Conservation (phyloP, 2,113 vertebrate genomes). For the Podarcis cretensis region DNA sequence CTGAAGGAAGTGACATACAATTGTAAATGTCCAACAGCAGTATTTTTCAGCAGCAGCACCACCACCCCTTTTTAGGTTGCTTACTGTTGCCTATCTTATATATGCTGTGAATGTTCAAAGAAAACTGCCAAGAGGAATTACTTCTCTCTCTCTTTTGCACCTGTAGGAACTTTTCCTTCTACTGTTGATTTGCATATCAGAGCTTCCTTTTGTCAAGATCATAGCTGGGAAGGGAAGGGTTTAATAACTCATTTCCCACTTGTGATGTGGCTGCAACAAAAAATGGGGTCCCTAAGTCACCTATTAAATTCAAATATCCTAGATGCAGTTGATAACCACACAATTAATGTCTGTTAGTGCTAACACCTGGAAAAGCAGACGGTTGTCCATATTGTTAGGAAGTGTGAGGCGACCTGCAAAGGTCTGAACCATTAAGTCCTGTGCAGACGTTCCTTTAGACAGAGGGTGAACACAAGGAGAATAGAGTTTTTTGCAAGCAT, state of each 20-base stretch:
- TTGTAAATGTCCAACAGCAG: accelerated
- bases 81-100: neutral
- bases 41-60: neutral
- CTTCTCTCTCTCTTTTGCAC: too few species aligned
- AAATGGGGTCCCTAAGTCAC: too few species aligned
- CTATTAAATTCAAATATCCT: too few species aligned
- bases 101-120: neutral
- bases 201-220: too few species aligned
- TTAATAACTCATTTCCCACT: neutral
- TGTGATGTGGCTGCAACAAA: neutral
- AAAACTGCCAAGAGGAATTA: neutral
- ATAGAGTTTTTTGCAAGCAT: slow-evolving; percentile 10
- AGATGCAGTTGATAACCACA: too few species aligned
- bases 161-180: too few species aligned
- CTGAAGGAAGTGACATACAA: neutral
- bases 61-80: neutral
- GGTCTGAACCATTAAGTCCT: neutral
- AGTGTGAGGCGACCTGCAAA: neutral
- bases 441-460: neutral
- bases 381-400: too few species aligned
- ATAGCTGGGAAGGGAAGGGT: too few species aligned
- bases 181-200: too few species aligned
- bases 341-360: neutral
- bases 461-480: neutral
- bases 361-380: neutral